phyloP scores from a whole-genome alignment of 1,140 invertebrate genomes.

The Potamilus streckersoni region DNA sequence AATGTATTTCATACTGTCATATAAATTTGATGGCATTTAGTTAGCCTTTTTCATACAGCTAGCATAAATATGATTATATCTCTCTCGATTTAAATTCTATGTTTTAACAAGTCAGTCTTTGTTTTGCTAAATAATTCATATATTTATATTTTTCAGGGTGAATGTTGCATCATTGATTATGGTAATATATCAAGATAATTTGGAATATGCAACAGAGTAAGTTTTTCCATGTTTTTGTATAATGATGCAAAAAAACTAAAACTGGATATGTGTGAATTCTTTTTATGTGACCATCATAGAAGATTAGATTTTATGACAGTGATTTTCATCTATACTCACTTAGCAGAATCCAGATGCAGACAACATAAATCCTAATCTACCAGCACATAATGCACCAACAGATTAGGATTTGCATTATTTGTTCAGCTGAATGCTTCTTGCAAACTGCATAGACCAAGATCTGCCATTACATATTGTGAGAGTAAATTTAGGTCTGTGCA shows the following conservation, averaged over 20 bases:
- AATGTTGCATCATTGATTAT: slow-evolving; percentile 99
- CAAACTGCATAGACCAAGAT: too few species aligned
- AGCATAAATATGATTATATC: too few species aligned
- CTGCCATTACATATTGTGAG: too few species aligned
- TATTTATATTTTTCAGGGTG: slow-evolving; percentile 74
- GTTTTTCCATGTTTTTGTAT: slow-evolving; percentile 26
- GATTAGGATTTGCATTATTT: too few species aligned
- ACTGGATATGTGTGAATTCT: neutral
- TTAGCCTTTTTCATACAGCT: neutral
- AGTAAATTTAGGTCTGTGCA: too few species aligned
- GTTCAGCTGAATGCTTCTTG: too few species aligned
- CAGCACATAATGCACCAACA: too few species aligned
- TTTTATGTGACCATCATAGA: too few species aligned
- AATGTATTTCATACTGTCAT: neutral
- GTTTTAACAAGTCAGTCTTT: neutral
- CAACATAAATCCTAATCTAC: too few species aligned
- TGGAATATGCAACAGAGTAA: slow-evolving; percentile 98
- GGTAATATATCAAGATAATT: slow-evolving; percentile 98
- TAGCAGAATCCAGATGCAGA: too few species aligned
- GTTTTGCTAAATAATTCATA: neutral
- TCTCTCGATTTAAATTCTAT: too few species aligned
- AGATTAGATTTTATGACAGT: neutral
- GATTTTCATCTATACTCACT: too few species aligned
- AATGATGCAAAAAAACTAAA: neutral
- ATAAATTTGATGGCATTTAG: neutral